Percentiles rank a stretch among this genome's conserved stretches.
Evolutionary conservation across 2,888 invertebrate genomes (phyloP).

Genomic region (Nasonovia ribisnigri): DNA sequence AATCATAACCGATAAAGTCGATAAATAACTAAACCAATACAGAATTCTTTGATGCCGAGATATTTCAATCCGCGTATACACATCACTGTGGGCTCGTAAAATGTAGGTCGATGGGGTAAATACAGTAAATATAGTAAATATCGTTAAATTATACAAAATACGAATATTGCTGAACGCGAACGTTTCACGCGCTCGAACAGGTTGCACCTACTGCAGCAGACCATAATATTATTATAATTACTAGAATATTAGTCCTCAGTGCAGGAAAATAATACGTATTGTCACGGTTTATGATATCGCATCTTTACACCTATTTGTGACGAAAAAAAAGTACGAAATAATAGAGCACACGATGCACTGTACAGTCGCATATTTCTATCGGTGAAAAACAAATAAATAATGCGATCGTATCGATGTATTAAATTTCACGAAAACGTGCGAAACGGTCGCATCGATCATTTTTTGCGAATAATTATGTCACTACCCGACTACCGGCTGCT

Average conservation of each 20-base stretch:
- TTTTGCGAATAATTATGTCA: neutral
- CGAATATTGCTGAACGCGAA: neutral
- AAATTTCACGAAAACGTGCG: neutral
- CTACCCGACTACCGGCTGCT: too few species aligned
- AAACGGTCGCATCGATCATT: neutral
- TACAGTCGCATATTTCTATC: neutral
- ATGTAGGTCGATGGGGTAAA: neutral
- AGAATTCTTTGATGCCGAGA: neutral
- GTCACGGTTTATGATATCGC: neutral
- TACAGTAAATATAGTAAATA: neutral
- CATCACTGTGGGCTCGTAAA: neutral
- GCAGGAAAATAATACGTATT: neutral
- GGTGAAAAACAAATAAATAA: neutral
- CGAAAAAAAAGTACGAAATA: neutral
- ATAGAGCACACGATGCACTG: neutral
- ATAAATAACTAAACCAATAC: neutral
- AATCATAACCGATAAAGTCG: neutral
- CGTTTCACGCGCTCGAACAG: neutral
- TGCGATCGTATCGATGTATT: neutral
- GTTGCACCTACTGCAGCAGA: neutral
- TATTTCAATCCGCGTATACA: neutral
- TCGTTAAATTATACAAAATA: neutral
- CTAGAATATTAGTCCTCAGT: neutral
- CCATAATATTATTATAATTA: neutral
- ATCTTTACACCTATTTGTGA: neutral